phyloP scores from a whole-genome alignment of 2,113 vertebrate genomes.

The Dipodomys stephensi region DNA sequence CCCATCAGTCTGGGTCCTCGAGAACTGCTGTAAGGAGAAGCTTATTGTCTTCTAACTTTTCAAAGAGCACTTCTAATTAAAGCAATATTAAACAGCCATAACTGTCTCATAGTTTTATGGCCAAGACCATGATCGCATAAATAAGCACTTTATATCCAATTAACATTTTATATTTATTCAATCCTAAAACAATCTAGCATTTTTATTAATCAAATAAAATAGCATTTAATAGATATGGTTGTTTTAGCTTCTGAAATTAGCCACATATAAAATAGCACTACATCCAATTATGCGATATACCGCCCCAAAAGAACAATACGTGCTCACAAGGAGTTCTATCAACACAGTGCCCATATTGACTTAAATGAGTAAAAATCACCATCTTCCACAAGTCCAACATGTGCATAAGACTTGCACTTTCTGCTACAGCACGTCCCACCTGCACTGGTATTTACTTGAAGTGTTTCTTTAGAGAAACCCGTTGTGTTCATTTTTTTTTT shows the following conservation, averaged over 20 bases:
- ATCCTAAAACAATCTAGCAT: conserved; percentile 80
- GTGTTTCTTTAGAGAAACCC: conserved; percentile 29
- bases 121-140: conserved; percentile 78
- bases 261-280: conserved; percentile 75
- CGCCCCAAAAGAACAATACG: conserved; percentile 71
- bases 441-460: background rate
- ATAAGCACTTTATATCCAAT: conserved; percentile 84
- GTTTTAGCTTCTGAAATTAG: conserved; percentile 79
- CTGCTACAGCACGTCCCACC: background rate
- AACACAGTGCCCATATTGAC: conserved; percentile 51
- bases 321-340: conserved; percentile 55
- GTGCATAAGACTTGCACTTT: conserved; percentile 48
- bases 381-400: conserved; percentile 45
- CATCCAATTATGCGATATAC: conserved; percentile 73
- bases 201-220: conserved; percentile 85
- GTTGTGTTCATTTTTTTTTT: background rate
- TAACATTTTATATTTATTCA: conserved; percentile 84
- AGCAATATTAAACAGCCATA: conserved; percentile 83
- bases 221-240: conserved; percentile 81
- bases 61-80: conserved; percentile 80
- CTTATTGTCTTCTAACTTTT: conserved; percentile 78
- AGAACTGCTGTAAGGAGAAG: conserved; percentile 19
- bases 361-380: conserved; percentile 62
- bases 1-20: background rate
- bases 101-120: conserved; percentile 78